phyloP scores from a whole-genome alignment of 1,140 invertebrate species.

The Scaptomyza hsui region DNA sequence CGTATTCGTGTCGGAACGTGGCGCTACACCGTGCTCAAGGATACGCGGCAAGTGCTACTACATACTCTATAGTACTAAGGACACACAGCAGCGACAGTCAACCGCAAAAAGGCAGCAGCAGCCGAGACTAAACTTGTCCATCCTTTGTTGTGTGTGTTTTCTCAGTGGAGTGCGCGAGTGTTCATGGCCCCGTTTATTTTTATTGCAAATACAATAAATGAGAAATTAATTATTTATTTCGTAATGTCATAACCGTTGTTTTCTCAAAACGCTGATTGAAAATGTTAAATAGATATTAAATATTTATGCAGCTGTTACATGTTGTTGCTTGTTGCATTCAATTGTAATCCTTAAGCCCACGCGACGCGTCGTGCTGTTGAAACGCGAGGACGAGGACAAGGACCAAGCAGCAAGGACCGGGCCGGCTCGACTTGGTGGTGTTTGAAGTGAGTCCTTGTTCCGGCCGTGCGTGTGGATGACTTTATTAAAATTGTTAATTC shows the following conservation, averaged over 20 bases:
- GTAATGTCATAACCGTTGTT: constrained; percentile 41
- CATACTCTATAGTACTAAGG: background rate
- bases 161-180: constrained; percentile 33
- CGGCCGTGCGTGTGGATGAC: constrained; percentile 72
- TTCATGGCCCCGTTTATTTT: constrained; percentile 63
- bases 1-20: constrained; percentile 84
- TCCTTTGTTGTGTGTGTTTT: constrained; percentile 10
- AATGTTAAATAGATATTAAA: constrained; percentile 78
- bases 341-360: constrained; percentile 38
- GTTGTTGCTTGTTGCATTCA: constrained; percentile 23
- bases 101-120: constrained; percentile 30
- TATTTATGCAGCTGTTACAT: constrained; percentile 50
- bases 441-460: constrained; percentile 25
- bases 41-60: constrained; percentile 57
- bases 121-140: constrained; percentile 27
- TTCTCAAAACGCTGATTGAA: constrained; percentile 58
- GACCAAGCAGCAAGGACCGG: constrained; percentile 20
- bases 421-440: constrained; percentile 19
- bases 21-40: constrained; percentile 79
- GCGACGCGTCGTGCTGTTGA: constrained; percentile 8
- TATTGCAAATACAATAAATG: constrained; percentile 73
- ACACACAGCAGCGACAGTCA: constrained; percentile 34
- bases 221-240: constrained; percentile 78
- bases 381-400: background rate
- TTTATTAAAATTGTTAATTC: constrained; percentile 76